Conservation (phyloP, 2,797 vertebrate species). For the Leptodactylus fallax region DNA sequence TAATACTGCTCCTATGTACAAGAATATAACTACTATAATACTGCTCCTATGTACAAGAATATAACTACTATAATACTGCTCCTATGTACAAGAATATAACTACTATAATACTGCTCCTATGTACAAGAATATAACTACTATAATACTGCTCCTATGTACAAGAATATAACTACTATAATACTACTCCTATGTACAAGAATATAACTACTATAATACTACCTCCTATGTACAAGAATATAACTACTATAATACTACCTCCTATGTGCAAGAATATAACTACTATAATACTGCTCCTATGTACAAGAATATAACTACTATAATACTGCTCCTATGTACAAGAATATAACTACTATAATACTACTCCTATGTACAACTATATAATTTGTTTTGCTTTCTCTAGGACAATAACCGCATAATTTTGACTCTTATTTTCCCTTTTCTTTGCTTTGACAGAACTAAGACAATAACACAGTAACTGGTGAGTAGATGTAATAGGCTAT, state of each 20-base stretch:
- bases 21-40: conserved; percentile 9
- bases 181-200: background rate
- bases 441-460: background rate
- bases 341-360: no score
- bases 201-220: conserved; percentile 1
- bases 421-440: background rate
- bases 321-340: no score
- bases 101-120: conserved; percentile 3
- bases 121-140: background rate
- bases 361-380: no score
- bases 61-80: conserved; percentile 11
- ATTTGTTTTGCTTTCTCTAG: background rate
- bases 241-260: no score
- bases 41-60: conserved; percentile 14
- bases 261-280: no score
- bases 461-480: background rate
- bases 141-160: background rate
- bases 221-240: background rate
- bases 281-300: background rate
- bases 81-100: background rate
- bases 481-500: background rate
- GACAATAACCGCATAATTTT: background rate
- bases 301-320: no score
- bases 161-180: background rate
- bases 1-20: background rate